Evolutionary conservation across 2,797 vertebrate genomes (phyloP).

Genomic region (Pantherophis alleghaniensis): DNA sequence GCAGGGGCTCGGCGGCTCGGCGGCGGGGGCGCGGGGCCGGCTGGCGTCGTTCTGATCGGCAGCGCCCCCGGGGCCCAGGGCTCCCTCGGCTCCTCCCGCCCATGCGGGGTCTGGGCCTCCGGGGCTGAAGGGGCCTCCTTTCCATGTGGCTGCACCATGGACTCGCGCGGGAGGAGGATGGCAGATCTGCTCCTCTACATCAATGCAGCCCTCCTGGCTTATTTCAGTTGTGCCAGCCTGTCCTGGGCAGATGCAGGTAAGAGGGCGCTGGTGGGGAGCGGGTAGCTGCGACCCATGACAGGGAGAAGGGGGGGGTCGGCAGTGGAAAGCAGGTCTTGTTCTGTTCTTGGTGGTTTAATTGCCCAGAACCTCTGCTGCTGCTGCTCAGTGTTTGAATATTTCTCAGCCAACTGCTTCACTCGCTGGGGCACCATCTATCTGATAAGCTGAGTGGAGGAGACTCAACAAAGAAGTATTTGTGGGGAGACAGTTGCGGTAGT

Average conservation of each 20-base stretch:
- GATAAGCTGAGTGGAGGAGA: background rate
- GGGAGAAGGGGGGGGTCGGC: background rate
- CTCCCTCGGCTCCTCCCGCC: background rate
- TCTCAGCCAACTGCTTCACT: background rate
- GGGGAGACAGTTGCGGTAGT: background rate
- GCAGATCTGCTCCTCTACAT: constrained; percentile 57
- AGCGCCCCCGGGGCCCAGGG: constrained; percentile 11
- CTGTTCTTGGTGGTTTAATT: background rate
- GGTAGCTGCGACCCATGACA: rapidly evolving
- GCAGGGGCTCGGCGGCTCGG: constrained; percentile 13
- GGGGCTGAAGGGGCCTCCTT: background rate
- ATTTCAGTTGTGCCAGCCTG: constrained; percentile 70
- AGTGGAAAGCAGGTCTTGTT: background rate
- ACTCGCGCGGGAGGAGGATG: constrained; percentile 57
- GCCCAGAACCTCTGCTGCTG: background rate
- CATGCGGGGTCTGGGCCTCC: background rate
- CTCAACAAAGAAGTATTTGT: background rate
- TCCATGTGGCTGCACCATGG: constrained; percentile 43
- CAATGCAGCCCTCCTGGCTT: constrained; percentile 69
- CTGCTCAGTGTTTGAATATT: too few species aligned
- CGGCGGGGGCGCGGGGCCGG: background rate
- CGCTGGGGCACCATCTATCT: background rate
- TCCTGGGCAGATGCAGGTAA: constrained; percentile 73
- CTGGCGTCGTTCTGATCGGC: background rate
- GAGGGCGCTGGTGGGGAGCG: background rate